Conservation (phyloP, 2,113 vertebrate species). For the Amphiprion ocellaris region DNA sequence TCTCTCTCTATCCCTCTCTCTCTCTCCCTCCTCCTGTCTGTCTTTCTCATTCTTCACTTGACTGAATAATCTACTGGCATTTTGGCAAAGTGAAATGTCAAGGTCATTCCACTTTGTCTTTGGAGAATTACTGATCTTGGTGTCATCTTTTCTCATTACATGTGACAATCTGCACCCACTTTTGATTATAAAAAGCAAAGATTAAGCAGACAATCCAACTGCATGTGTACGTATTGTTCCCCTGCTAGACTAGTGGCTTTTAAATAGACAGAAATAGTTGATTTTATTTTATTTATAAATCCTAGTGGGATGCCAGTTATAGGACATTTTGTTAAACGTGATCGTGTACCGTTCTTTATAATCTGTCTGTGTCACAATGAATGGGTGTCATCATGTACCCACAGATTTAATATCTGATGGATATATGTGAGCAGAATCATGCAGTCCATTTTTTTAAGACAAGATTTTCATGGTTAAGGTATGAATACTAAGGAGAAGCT, state of each 20-base stretch:
- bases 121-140: constrained; percentile 65
- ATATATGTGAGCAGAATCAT: constrained; percentile 45
- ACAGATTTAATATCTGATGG: constrained; percentile 59
- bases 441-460: constrained; percentile 22
- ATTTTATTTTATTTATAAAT: constrained; percentile 70
- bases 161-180: constrained; percentile 11
- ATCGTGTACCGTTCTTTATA: constrained; percentile 62
- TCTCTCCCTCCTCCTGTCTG: constrained; percentile 36
- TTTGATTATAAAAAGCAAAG: constrained; percentile 56
- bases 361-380: constrained; percentile 65
- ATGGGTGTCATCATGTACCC: constrained; percentile 52
- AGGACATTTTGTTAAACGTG: constrained; percentile 50
- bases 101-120: constrained; percentile 78
- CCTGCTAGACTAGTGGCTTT: constrained; percentile 25
- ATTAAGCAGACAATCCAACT: constrained; percentile 66
- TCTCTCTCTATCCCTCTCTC: too few relatives aligned
- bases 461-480: constrained; percentile 19
- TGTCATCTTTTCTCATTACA: constrained; percentile 36
- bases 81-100: constrained; percentile 81
- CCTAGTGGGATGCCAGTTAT: constrained; percentile 67
- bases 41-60: constrained; percentile 65
- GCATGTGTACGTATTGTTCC: constrained; percentile 34
- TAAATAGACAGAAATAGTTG: constrained; percentile 48
- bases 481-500: constrained; percentile 12
- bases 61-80: constrained; percentile 79